Percentiles rank a stretch among this genome's conserved stretches.
These are phyloP conservation scores for Cliona cf. orientalis DNA, from an alignment of 37 sponge, comb jelly and placozoan species.

Conservation along the genomic window DNA sequence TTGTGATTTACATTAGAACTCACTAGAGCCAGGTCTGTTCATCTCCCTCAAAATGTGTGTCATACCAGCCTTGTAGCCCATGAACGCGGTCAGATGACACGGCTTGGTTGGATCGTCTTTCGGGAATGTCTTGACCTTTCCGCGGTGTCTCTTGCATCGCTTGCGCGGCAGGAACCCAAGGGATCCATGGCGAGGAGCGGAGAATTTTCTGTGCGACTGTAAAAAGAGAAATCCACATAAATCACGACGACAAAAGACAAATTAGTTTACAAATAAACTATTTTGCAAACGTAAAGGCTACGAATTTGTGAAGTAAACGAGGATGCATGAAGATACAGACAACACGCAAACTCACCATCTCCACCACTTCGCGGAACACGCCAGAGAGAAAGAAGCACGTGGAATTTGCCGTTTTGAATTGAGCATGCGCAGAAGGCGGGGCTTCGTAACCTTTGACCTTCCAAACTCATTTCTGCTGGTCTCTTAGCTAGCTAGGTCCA, in stretches of 20 bases:
- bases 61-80: conserved; percentile 99
- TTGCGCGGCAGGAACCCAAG: conserved; percentile 99
- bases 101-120: conserved; percentile 95
- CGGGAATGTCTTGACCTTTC: conserved; percentile 99
- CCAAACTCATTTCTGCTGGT: too few relatives aligned
- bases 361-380: neutral
- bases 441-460: neutral
- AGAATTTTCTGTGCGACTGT: conserved; percentile 98
- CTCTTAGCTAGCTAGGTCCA: conserved; percentile 1
- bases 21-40: conserved; percentile 94
- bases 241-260: neutral
- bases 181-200: conserved; percentile 98
- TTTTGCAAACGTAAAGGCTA: neutral
- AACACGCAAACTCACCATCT: conserved; percentile 22
- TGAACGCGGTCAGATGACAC: conserved; percentile 96
- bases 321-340: neutral
- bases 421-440: conserved; percentile 9
- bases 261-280: neutral
- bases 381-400: neutral
- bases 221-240: neutral
- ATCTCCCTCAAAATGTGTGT: conserved; percentile 96
- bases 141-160: conserved; percentile 88
- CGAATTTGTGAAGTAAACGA: neutral
- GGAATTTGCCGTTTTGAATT: neutral
- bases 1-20: conserved; percentile 29